Percentiles rank a stretch among this genome's conserved stretches.
Conservation (phyloP, 2,797 vertebrate genomes). For the Neopelma chrysocephalum region DNA sequence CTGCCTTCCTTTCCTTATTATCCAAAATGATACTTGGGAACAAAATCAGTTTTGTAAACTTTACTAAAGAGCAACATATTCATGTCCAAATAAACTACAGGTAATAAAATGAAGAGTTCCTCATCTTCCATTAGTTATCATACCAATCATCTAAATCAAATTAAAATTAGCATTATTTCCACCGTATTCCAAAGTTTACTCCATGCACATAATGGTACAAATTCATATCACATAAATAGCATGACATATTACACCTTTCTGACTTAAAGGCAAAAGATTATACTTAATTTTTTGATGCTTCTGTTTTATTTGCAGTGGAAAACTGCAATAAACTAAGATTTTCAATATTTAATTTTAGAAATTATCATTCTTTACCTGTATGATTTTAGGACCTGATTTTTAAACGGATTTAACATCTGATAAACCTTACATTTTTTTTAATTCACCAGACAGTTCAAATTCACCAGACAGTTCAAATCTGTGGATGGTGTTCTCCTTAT, state of each 20-base stretch:
- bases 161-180: background rate
- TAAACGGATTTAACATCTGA: background rate
- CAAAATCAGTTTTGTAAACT: background rate
- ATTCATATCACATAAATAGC: background rate
- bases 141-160: background rate
- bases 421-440: background rate
- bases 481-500: background rate
- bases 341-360: background rate
- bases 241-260: background rate
- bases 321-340: background rate
- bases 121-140: background rate
- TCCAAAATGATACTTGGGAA: background rate
- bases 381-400: background rate
- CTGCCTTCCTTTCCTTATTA: background rate
- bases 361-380: background rate
- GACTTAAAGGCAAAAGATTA: background rate
- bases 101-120: background rate
- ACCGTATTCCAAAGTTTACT: background rate
- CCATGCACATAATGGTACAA: background rate
- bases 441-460: background rate
- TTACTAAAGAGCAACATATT: background rate
- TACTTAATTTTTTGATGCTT: background rate
- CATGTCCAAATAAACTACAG: background rate
- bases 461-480: background rate
- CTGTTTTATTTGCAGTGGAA: background rate